Conservation (phyloP, 2,113 vertebrate species). For the Platysternon megacephalum region DNA sequence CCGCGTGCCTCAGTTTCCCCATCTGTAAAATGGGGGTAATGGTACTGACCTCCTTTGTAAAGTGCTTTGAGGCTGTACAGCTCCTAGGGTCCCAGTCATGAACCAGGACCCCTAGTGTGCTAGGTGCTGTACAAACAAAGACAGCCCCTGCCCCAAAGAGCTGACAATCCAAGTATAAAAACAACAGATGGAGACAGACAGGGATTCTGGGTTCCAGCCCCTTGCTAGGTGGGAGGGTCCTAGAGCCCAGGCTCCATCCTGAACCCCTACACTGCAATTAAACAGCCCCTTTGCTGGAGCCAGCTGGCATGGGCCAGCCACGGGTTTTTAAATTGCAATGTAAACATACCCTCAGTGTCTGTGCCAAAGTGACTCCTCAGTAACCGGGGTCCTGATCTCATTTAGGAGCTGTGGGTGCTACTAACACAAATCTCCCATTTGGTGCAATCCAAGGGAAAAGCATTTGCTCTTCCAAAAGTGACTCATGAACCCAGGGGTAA, state of each 20-base stretch:
- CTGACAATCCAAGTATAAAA: rapidly evolving
- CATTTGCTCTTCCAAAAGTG: neutral
- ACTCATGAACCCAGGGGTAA: neutral
- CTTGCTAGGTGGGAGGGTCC: too few species aligned
- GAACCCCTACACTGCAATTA: too few species aligned
- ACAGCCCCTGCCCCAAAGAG: neutral
- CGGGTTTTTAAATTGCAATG: too few species aligned
- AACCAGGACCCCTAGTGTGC: neutral
- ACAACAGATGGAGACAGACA: neutral
- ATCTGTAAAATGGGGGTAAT: neutral
- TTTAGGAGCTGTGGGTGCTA: neutral
- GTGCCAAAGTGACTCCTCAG: neutral
- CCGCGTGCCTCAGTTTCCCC: neutral
- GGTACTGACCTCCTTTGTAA: neutral
- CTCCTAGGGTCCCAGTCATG: neutral
- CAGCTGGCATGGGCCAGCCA: neutral
- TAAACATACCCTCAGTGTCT: neutral
- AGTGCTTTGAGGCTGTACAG: neutral
- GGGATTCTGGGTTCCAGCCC: too few species aligned
- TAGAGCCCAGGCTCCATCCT: too few species aligned
- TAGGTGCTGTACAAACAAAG: neutral
- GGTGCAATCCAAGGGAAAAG: rapidly evolving
- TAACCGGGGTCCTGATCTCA: neutral
- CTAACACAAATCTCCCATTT: neutral
- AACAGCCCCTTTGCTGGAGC: too few species aligned